Conservation (phyloP, 1,140 invertebrate genomes). For the Grapholita molesta region DNA sequence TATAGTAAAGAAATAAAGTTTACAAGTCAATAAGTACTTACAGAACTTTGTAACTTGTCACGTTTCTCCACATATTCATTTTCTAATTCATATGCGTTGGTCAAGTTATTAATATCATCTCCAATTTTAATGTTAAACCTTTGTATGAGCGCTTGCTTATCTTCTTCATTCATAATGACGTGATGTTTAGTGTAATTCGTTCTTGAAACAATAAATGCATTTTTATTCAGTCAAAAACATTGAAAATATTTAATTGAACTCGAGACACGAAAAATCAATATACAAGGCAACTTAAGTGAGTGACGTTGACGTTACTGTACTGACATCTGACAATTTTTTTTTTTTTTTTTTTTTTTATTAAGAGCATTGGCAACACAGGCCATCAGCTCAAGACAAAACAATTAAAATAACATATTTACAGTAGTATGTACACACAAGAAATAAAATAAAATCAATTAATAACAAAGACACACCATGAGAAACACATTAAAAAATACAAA, state of each 20-base stretch:
- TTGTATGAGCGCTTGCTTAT: conserved; percentile 50
- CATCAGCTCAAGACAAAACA: too few relatives aligned
- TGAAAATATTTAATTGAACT: neutral
- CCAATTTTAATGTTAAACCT: conserved; percentile 58
- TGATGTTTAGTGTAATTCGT: conserved; percentile 4
- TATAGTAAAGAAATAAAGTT: neutral
- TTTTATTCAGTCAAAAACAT: neutral
- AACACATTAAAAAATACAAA: too few relatives aligned
- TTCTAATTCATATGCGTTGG: conserved; percentile 42
- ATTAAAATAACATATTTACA: too few relatives aligned
- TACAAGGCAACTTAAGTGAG: neutral
- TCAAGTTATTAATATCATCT: conserved; percentile 52
- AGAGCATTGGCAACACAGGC: too few relatives aligned
- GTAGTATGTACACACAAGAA: too few relatives aligned
- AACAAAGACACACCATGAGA: too few relatives aligned
- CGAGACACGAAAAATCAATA: neutral
- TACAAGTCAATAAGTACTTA: conserved; percentile 34
- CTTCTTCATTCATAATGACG: conserved; percentile 44
- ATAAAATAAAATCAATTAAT: too few relatives aligned
- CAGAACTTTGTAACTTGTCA: conserved; percentile 45
- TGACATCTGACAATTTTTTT: too few relatives aligned
- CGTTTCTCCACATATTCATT: conserved; percentile 43
- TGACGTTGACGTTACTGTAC: too few relatives aligned
- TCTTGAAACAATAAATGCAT: neutral
- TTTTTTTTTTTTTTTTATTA: too few relatives aligned